Evolutionary conservation across 2,888 invertebrate genomes (phyloP).

Genomic region (Urechis unicinctus): DNA sequence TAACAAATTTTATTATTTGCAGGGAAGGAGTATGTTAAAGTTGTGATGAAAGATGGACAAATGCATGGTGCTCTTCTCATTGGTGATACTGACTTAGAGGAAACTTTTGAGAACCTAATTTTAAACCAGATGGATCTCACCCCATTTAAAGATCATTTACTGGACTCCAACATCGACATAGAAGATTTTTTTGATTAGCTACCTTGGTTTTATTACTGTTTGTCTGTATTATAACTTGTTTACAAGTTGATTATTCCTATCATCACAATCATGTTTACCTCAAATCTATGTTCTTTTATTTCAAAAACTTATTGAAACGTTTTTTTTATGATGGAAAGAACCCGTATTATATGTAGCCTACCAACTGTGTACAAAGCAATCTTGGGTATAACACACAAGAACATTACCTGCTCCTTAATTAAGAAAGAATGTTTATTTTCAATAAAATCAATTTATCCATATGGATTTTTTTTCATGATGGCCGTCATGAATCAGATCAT

Average conservation of each 20-base stretch:
- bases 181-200: slow-evolving; percentile 91
- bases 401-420: too few relatives aligned
- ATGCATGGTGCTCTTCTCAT: slow-evolving; percentile 91
- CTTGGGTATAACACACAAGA: too few relatives aligned
- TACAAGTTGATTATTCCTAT: background rate
- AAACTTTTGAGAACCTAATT: slow-evolving; percentile 96
- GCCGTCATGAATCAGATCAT: too few relatives aligned
- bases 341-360: too few relatives aligned
- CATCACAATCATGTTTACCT: too few relatives aligned
- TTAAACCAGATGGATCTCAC: slow-evolving; percentile 86
- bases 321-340: too few relatives aligned
- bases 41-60: slow-evolving; percentile 74
- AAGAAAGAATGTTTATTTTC: too few relatives aligned
- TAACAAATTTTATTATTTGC: slow-evolving; percentile 6
- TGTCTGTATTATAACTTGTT: background rate
- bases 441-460: too few relatives aligned
- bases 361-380: too few relatives aligned
- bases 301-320: too few relatives aligned
- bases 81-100: slow-evolving; percentile 94
- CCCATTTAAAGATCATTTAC: slow-evolving; percentile 80
- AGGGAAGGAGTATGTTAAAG: slow-evolving; percentile 64
- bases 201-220: background rate
- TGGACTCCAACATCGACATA: slow-evolving; percentile 93
- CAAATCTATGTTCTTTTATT: too few relatives aligned
- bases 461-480: too few relatives aligned